These are phyloP conservation scores for Cheilosia scutellata DNA, from an alignment of 2,888 invertebrate genomes.

Conservation along the genomic window DNA sequence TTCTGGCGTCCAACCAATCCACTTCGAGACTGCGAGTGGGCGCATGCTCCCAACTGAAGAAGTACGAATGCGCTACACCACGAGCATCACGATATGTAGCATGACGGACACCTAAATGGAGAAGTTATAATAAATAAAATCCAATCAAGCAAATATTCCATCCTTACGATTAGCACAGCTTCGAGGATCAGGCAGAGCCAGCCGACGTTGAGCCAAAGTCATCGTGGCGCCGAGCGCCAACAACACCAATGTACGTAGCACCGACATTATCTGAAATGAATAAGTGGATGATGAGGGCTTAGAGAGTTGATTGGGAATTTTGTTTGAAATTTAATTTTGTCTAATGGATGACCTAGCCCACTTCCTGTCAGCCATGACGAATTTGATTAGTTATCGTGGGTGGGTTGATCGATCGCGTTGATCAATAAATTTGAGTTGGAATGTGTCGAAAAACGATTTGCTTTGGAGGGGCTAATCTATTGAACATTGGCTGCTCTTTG, in stretches of 20 bases:
- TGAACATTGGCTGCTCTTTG: not conserved
- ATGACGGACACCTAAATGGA: slow-evolving; percentile 90
- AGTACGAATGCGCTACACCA: slow-evolving; percentile 95
- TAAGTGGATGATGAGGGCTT: slow-evolving; percentile 38
- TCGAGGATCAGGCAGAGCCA: slow-evolving; percentile 94
- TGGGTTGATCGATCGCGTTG: slow-evolving; percentile 13
- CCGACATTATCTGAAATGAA: slow-evolving; percentile 78
- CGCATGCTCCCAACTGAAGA: slow-evolving; percentile 96
- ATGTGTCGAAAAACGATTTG: not conserved
- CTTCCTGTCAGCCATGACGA: slow-evolving; percentile 70
- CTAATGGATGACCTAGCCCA: slow-evolving; percentile 62
- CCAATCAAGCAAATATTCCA: slow-evolving; percentile 7
- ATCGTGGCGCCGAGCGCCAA: slow-evolving; percentile 88
- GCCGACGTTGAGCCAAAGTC: slow-evolving; percentile 91
- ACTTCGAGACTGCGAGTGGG: slow-evolving; percentile 93
- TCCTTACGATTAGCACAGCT: slow-evolving; percentile 95
- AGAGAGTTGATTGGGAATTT: slow-evolving; percentile 33
- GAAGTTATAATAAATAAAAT: not conserved
- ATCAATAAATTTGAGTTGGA: slow-evolving; percentile 18
- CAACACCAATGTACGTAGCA: slow-evolving; percentile 85
- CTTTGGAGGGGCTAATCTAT: not conserved
- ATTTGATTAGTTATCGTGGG: slow-evolving; percentile 68
- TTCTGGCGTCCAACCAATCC: slow-evolving; percentile 95
- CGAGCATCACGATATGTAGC: slow-evolving; percentile 94
- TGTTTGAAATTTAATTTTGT: slow-evolving; percentile 40